Evolutionary conservation across 2,113 vertebrate species (phyloP).

Genomic region (Oophaga pumilio): DNA sequence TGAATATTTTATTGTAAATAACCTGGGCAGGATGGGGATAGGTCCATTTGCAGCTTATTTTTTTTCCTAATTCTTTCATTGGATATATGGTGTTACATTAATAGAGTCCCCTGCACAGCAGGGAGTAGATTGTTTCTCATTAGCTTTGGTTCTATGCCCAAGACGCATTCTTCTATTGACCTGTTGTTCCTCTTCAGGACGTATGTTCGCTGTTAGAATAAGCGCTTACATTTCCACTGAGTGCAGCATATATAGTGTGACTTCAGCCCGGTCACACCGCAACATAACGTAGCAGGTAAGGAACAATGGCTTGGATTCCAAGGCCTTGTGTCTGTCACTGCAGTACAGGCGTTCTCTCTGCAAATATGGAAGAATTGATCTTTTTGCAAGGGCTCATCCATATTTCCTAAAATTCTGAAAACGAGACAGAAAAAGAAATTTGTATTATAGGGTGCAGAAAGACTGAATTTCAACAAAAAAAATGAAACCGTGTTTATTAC

Average conservation of each 20-base stretch:
- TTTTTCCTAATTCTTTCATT: slow-evolving; percentile 62
- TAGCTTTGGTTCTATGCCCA: slow-evolving; percentile 89
- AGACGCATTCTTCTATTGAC: slow-evolving; percentile 72
- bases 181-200: slow-evolving; percentile 64
- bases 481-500: neutral
- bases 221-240: slow-evolving; percentile 70
- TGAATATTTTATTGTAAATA: slow-evolving; percentile 68
- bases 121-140: slow-evolving; percentile 81
- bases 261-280: slow-evolving; percentile 69
- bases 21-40: slow-evolving; percentile 59
- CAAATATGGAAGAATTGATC: slow-evolving; percentile 78
- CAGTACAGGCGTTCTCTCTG: slow-evolving; percentile 72
- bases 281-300: slow-evolving; percentile 78
- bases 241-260: slow-evolving; percentile 81
- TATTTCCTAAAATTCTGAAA: slow-evolving; percentile 77
- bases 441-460: neutral
- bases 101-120: slow-evolving; percentile 91
- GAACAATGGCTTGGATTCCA: slow-evolving; percentile 78
- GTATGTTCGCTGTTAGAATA: slow-evolving; percentile 67
- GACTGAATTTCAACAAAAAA: neutral
- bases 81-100: slow-evolving; percentile 70
- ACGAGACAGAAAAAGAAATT: slow-evolving; percentile 40
- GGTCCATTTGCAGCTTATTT: slow-evolving; percentile 61
- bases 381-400: slow-evolving; percentile 70
- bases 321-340: slow-evolving; percentile 68